Evolutionary conservation across 2,797 vertebrate species (phyloP), one percentile per base, ranked within the genome.

Genomic region (Hephaestus fuliginosus): DNA sequence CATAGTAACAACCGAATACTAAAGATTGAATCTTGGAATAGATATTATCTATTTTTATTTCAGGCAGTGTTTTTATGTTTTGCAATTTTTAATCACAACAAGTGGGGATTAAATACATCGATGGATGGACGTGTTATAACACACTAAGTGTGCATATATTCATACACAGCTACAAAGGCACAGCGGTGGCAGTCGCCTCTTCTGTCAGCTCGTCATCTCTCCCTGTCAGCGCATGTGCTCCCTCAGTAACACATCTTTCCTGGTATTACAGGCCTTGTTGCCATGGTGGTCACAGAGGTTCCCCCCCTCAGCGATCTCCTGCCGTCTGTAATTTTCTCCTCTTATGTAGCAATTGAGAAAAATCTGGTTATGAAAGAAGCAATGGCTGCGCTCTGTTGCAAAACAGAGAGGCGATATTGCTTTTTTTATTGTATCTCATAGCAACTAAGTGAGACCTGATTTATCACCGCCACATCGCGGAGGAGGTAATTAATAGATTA

Each of bases 231-330:
- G 52, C 14, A 63, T 61, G 30, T 55, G 57, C 53, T 73, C 67
- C 55, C 11, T 78, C 22, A 15, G 3, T 36, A 67, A 9, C 68
- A 12, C 22, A 18, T 65, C 62, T 58, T 57, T 13, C 13, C 62
- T 78, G 30, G 52, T 52, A 61, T 62, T 8, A 9, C 33, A 28
- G 65, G 48, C 63, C 58, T 53, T 33, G 82, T 84, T 86, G 74
- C 86, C 83, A 69, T 80, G 62, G 78, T 60, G 75, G 56, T 73
- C 41, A n/a, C 30, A 68, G 49, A 58, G 49, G 28, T 58, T 62
- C 53, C 51, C 57, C 51, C 57, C 60, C 22, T 10, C 56, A 56
- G 52, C 9, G 13, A 39, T 39, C 33, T 33, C 30, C 17, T 51
- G 22, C 61, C 30, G n/a, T 67, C 25, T 81, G 20, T 76, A 48